Evolutionary conservation across 2,888 invertebrate genomes (phyloP).

Genomic region (Lepidochrysops patricia): DNA sequence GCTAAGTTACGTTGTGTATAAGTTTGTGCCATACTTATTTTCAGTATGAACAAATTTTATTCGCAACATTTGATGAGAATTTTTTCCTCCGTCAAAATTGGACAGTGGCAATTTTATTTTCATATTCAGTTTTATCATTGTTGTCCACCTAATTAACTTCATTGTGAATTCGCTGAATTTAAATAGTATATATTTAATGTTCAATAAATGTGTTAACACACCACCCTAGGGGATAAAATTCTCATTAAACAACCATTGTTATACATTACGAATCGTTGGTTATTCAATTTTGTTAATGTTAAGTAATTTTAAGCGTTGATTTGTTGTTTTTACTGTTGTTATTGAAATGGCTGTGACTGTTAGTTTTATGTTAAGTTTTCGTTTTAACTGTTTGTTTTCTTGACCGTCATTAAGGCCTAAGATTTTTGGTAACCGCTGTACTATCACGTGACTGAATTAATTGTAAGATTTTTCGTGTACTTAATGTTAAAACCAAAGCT

Average conservation of each 20-base stretch:
- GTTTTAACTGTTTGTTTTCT: slow-evolving; percentile 56
- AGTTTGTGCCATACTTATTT: slow-evolving; percentile 5
- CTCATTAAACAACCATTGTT: slow-evolving; percentile 45
- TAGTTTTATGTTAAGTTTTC: slow-evolving; percentile 74
- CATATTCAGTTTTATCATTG: not conserved
- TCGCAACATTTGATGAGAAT: slow-evolving; percentile 14
- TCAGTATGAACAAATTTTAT: not conserved
- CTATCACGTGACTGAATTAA: slow-evolving; percentile 23
- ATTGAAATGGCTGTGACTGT: slow-evolving; percentile 67
- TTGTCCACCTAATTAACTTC: slow-evolving; percentile 19
- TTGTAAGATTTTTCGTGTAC: slow-evolving; percentile 28
- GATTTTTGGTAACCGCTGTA: slow-evolving; percentile 21
- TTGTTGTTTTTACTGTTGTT: slow-evolving; percentile 54
- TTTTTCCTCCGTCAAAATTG: slow-evolving; percentile 17
- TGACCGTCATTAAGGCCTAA: slow-evolving; percentile 63
- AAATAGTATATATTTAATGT: slow-evolving; percentile 25
- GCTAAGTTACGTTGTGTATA: slow-evolving; percentile 4
- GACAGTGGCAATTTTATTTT: not conserved
- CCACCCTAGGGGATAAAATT: slow-evolving; percentile 45
- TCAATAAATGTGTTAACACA: slow-evolving; percentile 25
- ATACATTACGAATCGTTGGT: slow-evolving; percentile 29
- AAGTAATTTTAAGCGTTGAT: slow-evolving; percentile 59
- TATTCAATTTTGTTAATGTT: slow-evolving; percentile 47
- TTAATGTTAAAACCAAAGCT: slow-evolving; percentile 73
- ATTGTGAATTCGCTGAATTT: slow-evolving; percentile 20